Percentiles rank a stretch among this genome's conserved stretches.
phyloP scores from a whole-genome alignment of 2,113 vertebrate species.

The Empidonax alnorum region DNA sequence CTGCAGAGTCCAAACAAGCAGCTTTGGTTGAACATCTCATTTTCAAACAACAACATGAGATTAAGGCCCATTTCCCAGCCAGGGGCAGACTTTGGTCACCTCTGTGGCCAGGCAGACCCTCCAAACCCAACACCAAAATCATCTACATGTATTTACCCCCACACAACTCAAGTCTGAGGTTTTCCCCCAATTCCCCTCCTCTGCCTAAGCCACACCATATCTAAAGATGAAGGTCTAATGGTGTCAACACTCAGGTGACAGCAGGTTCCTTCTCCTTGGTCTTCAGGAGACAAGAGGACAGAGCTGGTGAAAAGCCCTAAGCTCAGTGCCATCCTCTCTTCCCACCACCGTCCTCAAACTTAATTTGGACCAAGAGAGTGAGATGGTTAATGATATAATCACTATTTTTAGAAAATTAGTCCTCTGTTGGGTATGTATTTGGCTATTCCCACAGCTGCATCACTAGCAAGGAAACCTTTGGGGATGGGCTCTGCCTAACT shows the following conservation, averaged over 20 bases:
- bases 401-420: conserved; percentile 19
- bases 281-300: not conserved
- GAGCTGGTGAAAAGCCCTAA: not conserved
- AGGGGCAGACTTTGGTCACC: not conserved
- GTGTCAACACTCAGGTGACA: not conserved
- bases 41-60: not conserved
- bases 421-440: not conserved
- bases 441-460: conserved; percentile 2
- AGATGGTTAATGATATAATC: not conserved
- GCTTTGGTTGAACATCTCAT: not conserved
- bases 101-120: not conserved
- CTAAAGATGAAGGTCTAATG: not conserved
- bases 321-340: not conserved
- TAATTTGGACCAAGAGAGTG: not conserved
- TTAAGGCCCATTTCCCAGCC: not conserved
- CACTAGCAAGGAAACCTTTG: not conserved
- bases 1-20: not conserved
- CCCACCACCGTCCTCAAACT: not conserved
- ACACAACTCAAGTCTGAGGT: not conserved
- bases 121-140: not conserved
- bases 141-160: fast-evolving
- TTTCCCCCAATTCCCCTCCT: not conserved
- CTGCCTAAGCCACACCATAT: not conserved
- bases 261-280: not conserved
- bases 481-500: conserved; percentile 15